A percentile compares a stretch with the other conserved stretches of the same genome.
Evolutionary conservation across 2,113 vertebrate species (phyloP).

Genomic region (Chaetodon trifascialis): DNA sequence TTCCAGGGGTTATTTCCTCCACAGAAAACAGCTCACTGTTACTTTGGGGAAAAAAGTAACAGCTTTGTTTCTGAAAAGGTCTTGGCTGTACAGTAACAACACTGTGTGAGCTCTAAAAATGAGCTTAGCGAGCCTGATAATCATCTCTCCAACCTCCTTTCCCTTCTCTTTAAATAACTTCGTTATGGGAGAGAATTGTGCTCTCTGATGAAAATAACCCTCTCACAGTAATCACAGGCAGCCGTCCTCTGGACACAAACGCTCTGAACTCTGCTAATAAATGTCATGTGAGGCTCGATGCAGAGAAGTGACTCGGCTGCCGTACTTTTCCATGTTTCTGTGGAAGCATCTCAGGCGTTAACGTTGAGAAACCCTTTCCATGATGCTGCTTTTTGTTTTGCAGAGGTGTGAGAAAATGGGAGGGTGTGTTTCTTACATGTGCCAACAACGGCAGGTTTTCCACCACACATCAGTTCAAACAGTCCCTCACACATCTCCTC

Average conservation of each 20-base stretch:
- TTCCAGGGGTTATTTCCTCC: neutral
- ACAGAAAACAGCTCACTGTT: neutral
- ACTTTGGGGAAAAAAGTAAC: neutral
- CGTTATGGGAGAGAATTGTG: neutral
- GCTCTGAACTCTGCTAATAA: conserved; percentile 19
- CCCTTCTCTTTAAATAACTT: conserved; percentile 15
- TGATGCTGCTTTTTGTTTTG: conserved; percentile 25
- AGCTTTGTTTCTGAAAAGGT: neutral
- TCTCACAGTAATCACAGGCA: conserved; percentile 3
- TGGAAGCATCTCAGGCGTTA: conserved; percentile 1
- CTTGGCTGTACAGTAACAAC: neutral
- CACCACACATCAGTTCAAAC: neutral
- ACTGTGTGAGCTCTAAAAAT: neutral
- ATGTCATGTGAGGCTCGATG: conserved; percentile 42
- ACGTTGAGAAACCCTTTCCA: neutral
- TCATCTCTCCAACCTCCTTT: neutral
- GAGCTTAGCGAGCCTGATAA: neutral
- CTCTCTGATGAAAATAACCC: conserved; percentile 23
- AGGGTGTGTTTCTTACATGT: conserved; percentile 51
- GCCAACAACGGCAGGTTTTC: conserved; percentile 39
- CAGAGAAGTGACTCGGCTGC: accelerated
- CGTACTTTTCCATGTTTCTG: neutral
- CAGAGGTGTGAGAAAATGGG: conserved; percentile 42
- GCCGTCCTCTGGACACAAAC: neutral
- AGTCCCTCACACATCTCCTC: neutral